Base-by-base conservation (phyloP, 2,888 invertebrate species). In the Pseudolycoriella hygida region DNA sequence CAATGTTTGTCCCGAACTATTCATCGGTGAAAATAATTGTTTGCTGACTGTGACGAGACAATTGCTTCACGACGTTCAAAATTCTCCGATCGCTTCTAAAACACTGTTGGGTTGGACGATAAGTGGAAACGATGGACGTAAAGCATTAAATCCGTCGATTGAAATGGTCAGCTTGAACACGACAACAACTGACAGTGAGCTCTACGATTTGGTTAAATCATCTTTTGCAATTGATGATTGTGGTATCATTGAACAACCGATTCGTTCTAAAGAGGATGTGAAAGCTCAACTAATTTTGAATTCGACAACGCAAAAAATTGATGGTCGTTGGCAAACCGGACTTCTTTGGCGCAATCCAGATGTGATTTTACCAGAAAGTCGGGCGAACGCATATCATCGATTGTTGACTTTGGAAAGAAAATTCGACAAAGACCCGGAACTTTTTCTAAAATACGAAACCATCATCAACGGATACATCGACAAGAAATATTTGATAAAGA, bases 71-170 rank as follows among this genome's bases (percentile, higher is more conserved):
- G 46, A 46, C 11, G 12, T 1, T 11, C 43, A 45, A 30, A 30
- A 49, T 46, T 40, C 46, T 44, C 49, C 48, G 14, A 48, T 50
- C 15, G 47, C 50, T 40, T 46, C 51, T 15, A 50, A 52, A 43
- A 50, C 47, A 14, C 46, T 44, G 40, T 47, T 53, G 12, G 52
- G 53, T 10, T 51, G 53, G 51, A 34, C 46, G 15, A 3, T 49
- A 19, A 46, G 50, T 37, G 47, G 46, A 2, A 43, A 40, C 20
- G 43, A 45, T 19, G 32, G 39, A 31, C 25, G 17, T 5, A 25
- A 25, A 25, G 25, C n/a, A n/a, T n/a, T n/a, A n/a, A n/a, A 6
- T 25, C 25, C 25, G 25, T 42, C 42, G 17, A 11, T 19, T 1
- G 17, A 40, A 46, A 39, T 41, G 37, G 31, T 40, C 12, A n/a